Evolutionary conservation across 1,140 invertebrate genomes (phyloP).

Genomic region (Bombus vancouverensis): DNA sequence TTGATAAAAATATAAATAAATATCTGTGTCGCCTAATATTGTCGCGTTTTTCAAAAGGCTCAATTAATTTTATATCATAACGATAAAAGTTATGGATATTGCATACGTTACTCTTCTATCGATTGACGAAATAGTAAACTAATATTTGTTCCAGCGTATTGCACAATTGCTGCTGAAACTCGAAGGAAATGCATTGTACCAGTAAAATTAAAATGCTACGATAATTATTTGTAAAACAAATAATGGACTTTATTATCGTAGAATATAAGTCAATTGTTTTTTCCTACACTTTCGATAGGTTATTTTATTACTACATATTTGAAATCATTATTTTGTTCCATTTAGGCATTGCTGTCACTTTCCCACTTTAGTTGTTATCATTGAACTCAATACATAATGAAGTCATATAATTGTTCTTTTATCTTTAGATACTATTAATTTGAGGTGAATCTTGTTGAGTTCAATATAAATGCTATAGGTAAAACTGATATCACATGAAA

Average conservation of each 20-base stretch:
- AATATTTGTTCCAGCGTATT: slow-evolving; percentile 29
- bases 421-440: slow-evolving; percentile 1
- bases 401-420: not conserved
- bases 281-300: slow-evolving; percentile 46
- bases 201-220: slow-evolving; percentile 22
- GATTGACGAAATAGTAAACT: slow-evolving; percentile 20
- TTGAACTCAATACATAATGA: slow-evolving; percentile 5
- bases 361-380: slow-evolving; percentile 40
- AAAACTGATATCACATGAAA: not conserved
- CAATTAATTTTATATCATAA: slow-evolving; percentile 30
- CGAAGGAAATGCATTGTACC: slow-evolving; percentile 1
- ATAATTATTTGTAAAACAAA: slow-evolving; percentile 30
- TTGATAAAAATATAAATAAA: not conserved
- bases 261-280: slow-evolving; percentile 38
- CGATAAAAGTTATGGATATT: slow-evolving; percentile 1
- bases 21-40: not conserved
- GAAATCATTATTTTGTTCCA: slow-evolving; percentile 48
- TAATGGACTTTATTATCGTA: slow-evolving; percentile 48
- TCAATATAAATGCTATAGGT: slow-evolving; percentile 12
- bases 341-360: slow-evolving; percentile 33
- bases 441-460: slow-evolving; percentile 9
- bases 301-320: slow-evolving; percentile 42
- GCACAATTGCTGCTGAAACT: slow-evolving; percentile 34
- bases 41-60: slow-evolving; percentile 21
- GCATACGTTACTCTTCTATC: slow-evolving; percentile 20